Conservation (phyloP, 2,888 invertebrate genomes). For the Tipula confusa region DNA sequence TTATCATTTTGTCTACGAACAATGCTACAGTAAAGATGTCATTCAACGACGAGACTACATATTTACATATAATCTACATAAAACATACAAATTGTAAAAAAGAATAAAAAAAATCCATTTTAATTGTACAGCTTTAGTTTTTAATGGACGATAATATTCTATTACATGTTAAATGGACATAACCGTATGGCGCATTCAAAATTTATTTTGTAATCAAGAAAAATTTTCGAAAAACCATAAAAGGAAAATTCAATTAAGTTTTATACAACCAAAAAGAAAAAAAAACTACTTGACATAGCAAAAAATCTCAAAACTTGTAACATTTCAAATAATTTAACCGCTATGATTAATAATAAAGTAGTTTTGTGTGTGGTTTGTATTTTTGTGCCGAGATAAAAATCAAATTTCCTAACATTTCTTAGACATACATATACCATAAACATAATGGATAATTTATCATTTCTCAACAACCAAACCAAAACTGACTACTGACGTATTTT, state of each 20-base stretch:
- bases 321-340: neutral
- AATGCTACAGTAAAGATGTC: neutral
- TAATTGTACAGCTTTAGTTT: neutral
- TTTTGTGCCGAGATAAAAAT: neutral
- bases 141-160: neutral
- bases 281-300: neutral
- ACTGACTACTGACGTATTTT: constrained; percentile 25
- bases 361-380: neutral
- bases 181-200: too few species aligned
- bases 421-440: too few species aligned
- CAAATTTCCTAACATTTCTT: constrained; percentile 7
- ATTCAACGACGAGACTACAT: neutral
- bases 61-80: neutral
- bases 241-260: neutral
- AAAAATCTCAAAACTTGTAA: neutral
- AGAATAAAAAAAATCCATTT: neutral
- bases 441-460: constrained; percentile 12
- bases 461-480: neutral
- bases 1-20: neutral
- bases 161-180: too few species aligned
- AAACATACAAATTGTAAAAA: neutral
- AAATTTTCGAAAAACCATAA: neutral
- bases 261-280: neutral
- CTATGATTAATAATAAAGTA: neutral
- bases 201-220: neutral